Evolutionary conservation across 2,113 vertebrate genomes (phyloP), one percentile per base, ranked within the genome.

Genomic region (Montifringilla adamsi): DNA sequence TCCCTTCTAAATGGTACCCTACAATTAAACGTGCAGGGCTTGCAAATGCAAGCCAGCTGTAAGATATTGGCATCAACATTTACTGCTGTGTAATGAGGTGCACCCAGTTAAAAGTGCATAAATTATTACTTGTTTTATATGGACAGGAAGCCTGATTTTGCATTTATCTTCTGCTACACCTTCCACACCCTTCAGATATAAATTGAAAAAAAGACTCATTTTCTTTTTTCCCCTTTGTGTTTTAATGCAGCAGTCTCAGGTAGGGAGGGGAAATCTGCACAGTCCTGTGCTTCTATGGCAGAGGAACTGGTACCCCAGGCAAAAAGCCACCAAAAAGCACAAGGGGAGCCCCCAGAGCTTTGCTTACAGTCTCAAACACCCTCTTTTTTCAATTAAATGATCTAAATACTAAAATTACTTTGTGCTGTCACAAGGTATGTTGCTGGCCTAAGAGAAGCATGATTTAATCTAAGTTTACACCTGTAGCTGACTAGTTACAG

Each of bases 21-120:
- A 66, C 94, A 96, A 96, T 95, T 97, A 97, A 96, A 92, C 27
- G 75, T 83, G 49, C 62, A 74, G 6, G 8, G 80, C 88, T 96
- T 93, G 93, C 90, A 95, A 77, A 75, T 0, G 7, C 41, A 81
- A 95, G 30, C 46, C 91, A 96, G 81, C 81, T 88, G 47, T 15
- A 74, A 56, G 82, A 73, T 82, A 95, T 67, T 83, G 87, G 89
- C 88, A 95, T 83, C 91, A 92, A 90, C 84, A 81, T 95, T 96
- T 94, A 91, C 87, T 60, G 56, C 44, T 68, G 37, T n/a, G 46
- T 79, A 89, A 89, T 49, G 86, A 96, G 80, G 79, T 37, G 81
- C 77, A 96, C 55, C 75, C 91, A 89, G 60, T 59, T 88, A 82
- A 22, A 76, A 86, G 94, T 63, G 69, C 94, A 89, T 90, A 90